Percentiles rank a stretch among this genome's conserved stretches.
phyloP scores from a whole-genome alignment of 2,888 invertebrate species.

The Bembecia ichneumoniformis region DNA sequence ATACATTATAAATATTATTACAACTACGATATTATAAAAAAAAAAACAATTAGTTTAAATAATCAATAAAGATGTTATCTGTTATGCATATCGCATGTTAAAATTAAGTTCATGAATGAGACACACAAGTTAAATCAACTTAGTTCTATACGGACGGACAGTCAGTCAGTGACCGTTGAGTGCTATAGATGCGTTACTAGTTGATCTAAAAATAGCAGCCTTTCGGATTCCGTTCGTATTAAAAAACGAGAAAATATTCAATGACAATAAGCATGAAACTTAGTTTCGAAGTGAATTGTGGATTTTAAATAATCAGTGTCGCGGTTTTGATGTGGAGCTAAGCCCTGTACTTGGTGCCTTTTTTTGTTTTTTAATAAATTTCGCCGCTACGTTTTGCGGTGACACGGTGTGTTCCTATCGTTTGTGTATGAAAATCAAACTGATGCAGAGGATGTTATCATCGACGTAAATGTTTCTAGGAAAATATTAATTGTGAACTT shows the following conservation, averaged over 20 bases:
- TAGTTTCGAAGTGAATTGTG: conserved; percentile 15
- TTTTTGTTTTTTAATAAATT: conserved; percentile 12
- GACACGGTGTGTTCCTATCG: conserved; percentile 41
- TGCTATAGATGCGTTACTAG: conserved; percentile 21
- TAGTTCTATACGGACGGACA: conserved; percentile 3
- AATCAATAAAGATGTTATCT: too few relatives aligned
- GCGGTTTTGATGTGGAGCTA: background rate
- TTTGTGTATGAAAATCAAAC: conserved; percentile 41
- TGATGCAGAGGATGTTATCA: conserved; percentile 55
- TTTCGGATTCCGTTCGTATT: conserved; percentile 23
- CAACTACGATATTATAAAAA: too few relatives aligned
- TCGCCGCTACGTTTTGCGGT: conserved; percentile 38
- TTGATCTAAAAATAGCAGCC: conserved; percentile 38
- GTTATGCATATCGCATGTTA: too few relatives aligned
- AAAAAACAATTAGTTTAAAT: too few relatives aligned
- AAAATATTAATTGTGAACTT: conserved; percentile 38
- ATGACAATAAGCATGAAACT: conserved; percentile 29
- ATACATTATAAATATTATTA: too few relatives aligned
- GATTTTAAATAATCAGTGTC: conserved; percentile 3
- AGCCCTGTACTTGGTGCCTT: background rate
- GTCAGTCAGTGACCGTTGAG: conserved; percentile 37
- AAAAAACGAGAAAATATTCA: conserved; percentile 31
- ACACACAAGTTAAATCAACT: too few relatives aligned
- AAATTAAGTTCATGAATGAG: too few relatives aligned
- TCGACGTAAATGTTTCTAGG: conserved; percentile 35